A percentile compares a stretch with the other conserved stretches of the same genome.
Evolutionary conservation across 2,113 vertebrate genomes (phyloP).

Genomic region (Zingel zingel): DNA sequence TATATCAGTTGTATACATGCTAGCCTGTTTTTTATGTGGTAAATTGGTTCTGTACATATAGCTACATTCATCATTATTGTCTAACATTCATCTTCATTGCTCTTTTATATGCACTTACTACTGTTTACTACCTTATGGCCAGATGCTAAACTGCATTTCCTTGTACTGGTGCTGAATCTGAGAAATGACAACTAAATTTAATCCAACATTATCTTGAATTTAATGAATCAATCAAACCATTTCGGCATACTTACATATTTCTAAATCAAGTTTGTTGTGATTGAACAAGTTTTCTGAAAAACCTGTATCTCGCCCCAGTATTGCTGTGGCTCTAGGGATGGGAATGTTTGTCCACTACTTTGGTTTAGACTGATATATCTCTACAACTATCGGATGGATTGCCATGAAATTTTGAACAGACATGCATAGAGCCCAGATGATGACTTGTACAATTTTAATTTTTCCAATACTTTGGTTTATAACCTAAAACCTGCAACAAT

Average conservation of each 20-base stretch:
- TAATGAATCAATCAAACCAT: neutral
- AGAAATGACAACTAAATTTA: neutral
- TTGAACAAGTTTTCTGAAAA: too few relatives aligned
- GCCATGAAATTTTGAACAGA: too few relatives aligned
- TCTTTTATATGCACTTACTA: neutral
- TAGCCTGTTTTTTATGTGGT: neutral
- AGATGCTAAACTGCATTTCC: neutral
- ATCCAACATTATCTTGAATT: neutral
- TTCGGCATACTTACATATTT: neutral
- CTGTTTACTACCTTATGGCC: neutral
- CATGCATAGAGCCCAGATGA: neutral
- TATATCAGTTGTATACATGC: neutral
- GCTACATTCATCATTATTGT: neutral
- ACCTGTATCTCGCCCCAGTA: too few relatives aligned
- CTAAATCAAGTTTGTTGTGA: neutral
- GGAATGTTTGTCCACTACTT: neutral
- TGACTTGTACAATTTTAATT: neutral
- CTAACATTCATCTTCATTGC: neutral
- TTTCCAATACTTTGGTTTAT: neutral
- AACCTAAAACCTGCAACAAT: neutral
- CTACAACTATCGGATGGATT: neutral
- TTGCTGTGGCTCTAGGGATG: too few relatives aligned
- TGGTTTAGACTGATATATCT: neutral
- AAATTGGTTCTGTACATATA: neutral
- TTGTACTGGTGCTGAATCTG: neutral